Evolutionary conservation across 2,888 invertebrate species (phyloP).

Genomic region (Cerceris rybyensis): DNA sequence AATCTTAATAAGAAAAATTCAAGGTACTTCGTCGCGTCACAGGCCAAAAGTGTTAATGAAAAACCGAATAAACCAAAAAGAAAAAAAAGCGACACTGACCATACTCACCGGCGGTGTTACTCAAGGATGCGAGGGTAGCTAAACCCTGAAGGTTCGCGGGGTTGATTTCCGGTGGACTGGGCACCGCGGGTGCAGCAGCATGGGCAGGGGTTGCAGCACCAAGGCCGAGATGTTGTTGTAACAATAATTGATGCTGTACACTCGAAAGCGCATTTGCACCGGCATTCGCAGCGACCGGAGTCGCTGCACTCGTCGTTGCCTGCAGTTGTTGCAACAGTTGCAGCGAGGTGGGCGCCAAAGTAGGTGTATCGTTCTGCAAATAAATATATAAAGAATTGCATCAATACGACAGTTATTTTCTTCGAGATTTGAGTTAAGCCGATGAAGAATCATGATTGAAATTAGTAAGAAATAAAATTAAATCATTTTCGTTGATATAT

Average conservation of each 20-base stretch:
- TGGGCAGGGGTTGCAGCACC: constrained; percentile 83
- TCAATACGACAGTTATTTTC: neutral
- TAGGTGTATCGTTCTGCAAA: constrained; percentile 76
- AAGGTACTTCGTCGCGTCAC: too few species aligned
- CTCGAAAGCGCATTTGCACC: constrained; percentile 81
- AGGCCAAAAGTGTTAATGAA: neutral
- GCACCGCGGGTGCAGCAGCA: constrained; percentile 75
- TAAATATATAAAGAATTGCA: constrained; percentile 6
- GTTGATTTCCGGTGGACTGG: constrained; percentile 82
- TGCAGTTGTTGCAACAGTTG: constrained; percentile 83
- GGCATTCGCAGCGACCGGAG: constrained; percentile 77
- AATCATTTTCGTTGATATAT: neutral
- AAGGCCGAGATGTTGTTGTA: constrained; percentile 83
- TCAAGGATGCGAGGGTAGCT: constrained; percentile 84
- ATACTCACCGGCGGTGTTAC: constrained; percentile 80
- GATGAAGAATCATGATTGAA: too few species aligned
- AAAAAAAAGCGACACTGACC: constrained; percentile 68
- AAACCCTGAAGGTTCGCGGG: constrained; percentile 85
- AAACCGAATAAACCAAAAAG: constrained; percentile 14
- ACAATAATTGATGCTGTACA: constrained; percentile 79
- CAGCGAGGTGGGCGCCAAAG: constrained; percentile 81
- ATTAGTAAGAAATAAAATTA: neutral
- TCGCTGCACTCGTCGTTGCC: constrained; percentile 81
- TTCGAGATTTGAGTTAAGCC: neutral
- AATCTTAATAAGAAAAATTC: too few species aligned